phyloP scores from a whole-genome alignment of 2,888 invertebrate species.

The Sarcophaga rosellei region DNA sequence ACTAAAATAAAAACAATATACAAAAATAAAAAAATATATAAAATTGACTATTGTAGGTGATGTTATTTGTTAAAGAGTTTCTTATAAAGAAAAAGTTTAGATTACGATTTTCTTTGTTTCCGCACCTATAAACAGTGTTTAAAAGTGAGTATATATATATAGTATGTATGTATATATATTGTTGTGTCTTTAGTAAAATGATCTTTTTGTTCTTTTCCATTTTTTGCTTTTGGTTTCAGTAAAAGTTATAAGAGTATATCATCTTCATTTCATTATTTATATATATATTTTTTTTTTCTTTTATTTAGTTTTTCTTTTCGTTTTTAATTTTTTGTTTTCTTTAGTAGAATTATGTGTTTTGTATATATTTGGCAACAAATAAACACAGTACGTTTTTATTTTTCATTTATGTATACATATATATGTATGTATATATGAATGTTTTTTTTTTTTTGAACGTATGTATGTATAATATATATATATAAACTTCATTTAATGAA shows the following conservation, averaged over 20 bases:
- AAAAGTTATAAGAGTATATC: conserved; percentile 32
- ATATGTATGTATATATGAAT: conserved; percentile 27
- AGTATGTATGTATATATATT: conserved; percentile 51
- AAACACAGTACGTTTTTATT: conserved; percentile 80
- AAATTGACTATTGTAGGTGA: neutral
- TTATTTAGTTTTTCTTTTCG: conserved; percentile 39
- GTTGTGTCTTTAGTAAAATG: neutral
- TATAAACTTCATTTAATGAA: conserved; percentile 3
- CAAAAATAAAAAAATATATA: neutral
- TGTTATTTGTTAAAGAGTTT: neutral
- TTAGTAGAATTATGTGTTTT: conserved; percentile 69
- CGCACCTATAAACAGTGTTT: neutral
- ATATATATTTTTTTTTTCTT: conserved; percentile 25
- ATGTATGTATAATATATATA: conserved; percentile 63
- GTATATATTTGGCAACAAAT: conserved; percentile 81
- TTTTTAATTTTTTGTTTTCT: conserved; percentile 49
- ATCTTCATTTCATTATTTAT: neutral
- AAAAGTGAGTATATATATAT: conserved; percentile 1
- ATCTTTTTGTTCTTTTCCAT: neutral
- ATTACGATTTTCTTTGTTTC: neutral
- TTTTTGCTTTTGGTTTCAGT: neutral
- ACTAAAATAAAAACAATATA: neutral
- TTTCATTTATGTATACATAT: conserved; percentile 40
- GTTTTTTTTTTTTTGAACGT: conserved; percentile 49
- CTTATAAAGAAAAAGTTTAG: neutral